Conservation (phyloP, 2,797 vertebrate species). For the Pseudochirops corinnae region DNA sequence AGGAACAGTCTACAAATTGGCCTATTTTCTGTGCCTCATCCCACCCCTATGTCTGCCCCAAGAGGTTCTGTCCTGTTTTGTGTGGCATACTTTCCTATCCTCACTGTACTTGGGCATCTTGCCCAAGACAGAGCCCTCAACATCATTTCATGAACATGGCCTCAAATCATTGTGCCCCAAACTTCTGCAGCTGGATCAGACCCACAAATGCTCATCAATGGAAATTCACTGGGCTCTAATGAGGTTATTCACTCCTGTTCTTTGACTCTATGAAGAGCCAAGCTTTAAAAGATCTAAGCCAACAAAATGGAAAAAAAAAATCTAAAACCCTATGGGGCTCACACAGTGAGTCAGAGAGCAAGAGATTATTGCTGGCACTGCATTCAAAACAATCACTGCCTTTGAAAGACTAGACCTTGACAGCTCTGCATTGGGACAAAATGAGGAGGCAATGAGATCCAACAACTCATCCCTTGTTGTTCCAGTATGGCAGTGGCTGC, state of each 20-base stretch:
- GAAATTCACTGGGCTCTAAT: neutral
- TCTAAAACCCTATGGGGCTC: conserved; percentile 76
- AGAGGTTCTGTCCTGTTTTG: neutral
- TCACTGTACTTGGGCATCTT: neutral
- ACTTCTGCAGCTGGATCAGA: neutral
- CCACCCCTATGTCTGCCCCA: neutral
- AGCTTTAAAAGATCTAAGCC: conserved; percentile 79
- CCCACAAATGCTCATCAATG: neutral
- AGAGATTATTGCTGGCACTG: conserved; percentile 76
- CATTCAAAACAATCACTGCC: conserved; percentile 69
- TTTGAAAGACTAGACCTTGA: conserved; percentile 79
- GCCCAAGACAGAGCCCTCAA: neutral
- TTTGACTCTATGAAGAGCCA: conserved; percentile 70
- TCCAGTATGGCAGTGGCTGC: conserved; percentile 63
- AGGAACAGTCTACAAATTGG: neutral
- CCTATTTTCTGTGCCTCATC: neutral
- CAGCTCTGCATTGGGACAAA: conserved; percentile 71
- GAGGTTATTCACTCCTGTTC: conserved; percentile 70
- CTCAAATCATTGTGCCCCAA: neutral
- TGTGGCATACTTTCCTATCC: neutral
- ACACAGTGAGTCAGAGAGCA: conserved; percentile 78
- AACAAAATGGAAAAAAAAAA: conserved; percentile 71
- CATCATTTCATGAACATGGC: neutral
- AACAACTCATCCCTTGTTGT: conserved; percentile 51
- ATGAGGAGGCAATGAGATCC: conserved; percentile 67